Evolutionary conservation across 2,797 vertebrate genomes (phyloP), one percentile per base, ranked within the genome.

Genomic region (Paratrypauchen microcephalus): DNA sequence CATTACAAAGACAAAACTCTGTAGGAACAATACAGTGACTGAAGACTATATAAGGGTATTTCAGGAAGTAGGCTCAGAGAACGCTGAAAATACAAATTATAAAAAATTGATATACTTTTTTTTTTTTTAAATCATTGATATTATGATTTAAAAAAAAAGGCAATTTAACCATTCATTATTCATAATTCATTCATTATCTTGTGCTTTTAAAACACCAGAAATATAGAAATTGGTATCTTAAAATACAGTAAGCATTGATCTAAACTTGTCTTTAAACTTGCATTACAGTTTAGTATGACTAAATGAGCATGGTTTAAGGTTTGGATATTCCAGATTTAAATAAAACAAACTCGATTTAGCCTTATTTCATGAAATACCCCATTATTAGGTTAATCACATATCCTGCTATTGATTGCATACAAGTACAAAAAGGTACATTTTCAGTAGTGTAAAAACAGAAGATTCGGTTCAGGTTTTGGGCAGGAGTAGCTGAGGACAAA

Each of bases 401-500:
- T 84, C 75, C 77, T 59, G 26, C 60, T 71, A 82, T 72, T 63
- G 52, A 81, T 71, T 83, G 80, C 83, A 79, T 83, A 87, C 73
- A 79, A 71, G 66, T 83, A 79, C 64, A 84, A 60, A 64, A 66
- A 72, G 26, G 70, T 70, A 72, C 78, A 65, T 81, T 75, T 68
- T 79, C 23, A 64, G 50, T 65, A 66, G 67, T 74, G 72, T 64
- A 75, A 64, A 70, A 67, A 69, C 75, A 75, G 67, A 72, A 48
- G 21, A n/a, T 15, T 41, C 8, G 72, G 67, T 71, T 71, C 62
- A 61, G 76, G 79, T 67, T 61, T 60, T 45, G 77, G 80, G 74
- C 83, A 75, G 83, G 77, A 70, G 80, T 70, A 82, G 77, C 78
- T 87, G 81, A 84, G 68, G 82, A 79, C 64, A 67, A 72, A 81